Conservation (phyloP, 2,797 vertebrate genomes). For the Diplodus sargus region DNA sequence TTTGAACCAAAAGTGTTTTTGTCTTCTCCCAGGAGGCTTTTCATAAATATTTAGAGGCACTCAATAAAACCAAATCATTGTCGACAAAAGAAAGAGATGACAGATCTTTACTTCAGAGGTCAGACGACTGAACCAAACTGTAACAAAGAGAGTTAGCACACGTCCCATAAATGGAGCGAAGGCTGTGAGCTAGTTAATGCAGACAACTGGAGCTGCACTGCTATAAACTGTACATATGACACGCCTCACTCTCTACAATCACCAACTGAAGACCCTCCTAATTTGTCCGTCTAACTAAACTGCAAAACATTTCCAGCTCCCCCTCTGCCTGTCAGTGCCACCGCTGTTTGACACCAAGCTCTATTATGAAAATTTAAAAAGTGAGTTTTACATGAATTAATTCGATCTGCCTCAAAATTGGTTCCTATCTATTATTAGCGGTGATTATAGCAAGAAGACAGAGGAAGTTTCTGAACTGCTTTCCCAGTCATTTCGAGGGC, state of each 20-base stretch:
- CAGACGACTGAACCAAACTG: neutral
- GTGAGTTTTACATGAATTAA: neutral
- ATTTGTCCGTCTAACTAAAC: too few relatives aligned
- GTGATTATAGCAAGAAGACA: neutral
- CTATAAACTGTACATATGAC: too few relatives aligned
- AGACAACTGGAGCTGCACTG: too few relatives aligned
- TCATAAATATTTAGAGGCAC: neutral
- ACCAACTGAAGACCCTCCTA: too few relatives aligned
- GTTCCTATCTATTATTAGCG: neutral
- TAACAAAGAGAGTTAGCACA: neutral
- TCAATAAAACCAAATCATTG: neutral
- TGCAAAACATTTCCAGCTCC: too few relatives aligned
- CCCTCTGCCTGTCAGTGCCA: too few relatives aligned
- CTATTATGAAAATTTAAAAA: too few relatives aligned
- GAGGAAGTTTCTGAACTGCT: neutral
- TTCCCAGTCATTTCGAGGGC: neutral
- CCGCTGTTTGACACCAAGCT: too few relatives aligned
- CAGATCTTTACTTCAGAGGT: neutral
- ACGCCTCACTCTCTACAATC: too few relatives aligned
- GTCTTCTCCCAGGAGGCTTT: neutral
- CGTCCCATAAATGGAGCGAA: neutral
- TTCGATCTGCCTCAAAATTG: neutral
- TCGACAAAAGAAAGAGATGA: neutral
- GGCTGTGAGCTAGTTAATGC: too few relatives aligned
- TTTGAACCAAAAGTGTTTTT: conserved; percentile 14